Base-by-base conservation (phyloP, 92 coral and sea anemone genomes). In the Porites evermanni region DNA sequence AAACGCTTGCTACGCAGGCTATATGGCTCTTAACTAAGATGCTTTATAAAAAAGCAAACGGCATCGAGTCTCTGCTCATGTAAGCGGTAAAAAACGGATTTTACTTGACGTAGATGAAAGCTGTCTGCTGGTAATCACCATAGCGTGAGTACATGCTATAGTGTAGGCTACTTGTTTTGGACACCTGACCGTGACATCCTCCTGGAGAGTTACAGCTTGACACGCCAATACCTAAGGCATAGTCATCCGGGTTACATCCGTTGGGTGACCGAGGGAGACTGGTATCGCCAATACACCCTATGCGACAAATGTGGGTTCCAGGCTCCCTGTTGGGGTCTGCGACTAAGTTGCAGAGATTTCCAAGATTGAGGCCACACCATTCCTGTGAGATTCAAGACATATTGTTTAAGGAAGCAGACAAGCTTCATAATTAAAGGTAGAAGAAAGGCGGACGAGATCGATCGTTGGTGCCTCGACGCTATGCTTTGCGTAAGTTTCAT, bases 281-380 rank as follows among this genome's bases (percentile, higher is more conserved):
- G 74, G 99, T 93, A 76, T 95, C 99, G 13, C 99, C 99, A 67
- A 97, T 97, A 75, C 99, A 97, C 7, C 99, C 99, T 21, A 97
- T 97, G 23, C 99, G 96, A 19, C 92, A 93, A 74, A 97, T 86
- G 59, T 97, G 99, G 12, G 99, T 91, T 16, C 99, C 99, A 76
- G 98, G 99, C 75, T 95, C 86, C 65, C 80, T 91, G 90, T 95
- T 97, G 18, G 99, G 99, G 70, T 95, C 92, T 21, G 98, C 96
- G 20, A 90, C 94, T 77, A 97, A 38, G 79, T 95, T 87, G 64
- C 99, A 95, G 24, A 97, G 84, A 86, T 95, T 95, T 53, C 99
- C 99, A 38, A 97, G 90, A 75, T 97, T 97, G 17, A 97, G 81
- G 24, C 99, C 99, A 59, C 99, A 97, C 99, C 99, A 97, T 89